phyloP scores from a whole-genome alignment of 2,797 vertebrate genomes.

The Coilia nasus region DNA sequence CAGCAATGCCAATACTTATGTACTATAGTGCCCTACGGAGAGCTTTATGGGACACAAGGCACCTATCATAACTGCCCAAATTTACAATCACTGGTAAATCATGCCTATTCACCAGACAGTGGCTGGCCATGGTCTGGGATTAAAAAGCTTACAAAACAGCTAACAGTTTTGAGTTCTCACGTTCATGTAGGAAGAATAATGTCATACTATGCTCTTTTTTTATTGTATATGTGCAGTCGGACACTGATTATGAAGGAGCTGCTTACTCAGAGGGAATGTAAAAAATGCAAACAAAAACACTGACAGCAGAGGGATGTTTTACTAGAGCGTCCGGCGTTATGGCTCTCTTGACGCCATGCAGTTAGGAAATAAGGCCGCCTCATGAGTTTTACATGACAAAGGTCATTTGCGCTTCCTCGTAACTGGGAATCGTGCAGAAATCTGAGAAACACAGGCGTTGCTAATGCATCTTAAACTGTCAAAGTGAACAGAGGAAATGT shows the following conservation, averaged over 20 bases:
- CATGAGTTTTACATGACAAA: conserved; percentile 53
- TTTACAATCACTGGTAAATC: too few species aligned
- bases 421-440: conserved; percentile 43
- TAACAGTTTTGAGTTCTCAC: too few species aligned
- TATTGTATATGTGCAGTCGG: conserved; percentile 28
- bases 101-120: too few species aligned
- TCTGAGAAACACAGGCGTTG: conserved; percentile 44
- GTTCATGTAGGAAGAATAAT: not conserved
- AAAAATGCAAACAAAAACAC: conserved; percentile 57
- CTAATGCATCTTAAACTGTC: conserved; percentile 59
- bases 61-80: too few species aligned
- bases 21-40: too few species aligned
- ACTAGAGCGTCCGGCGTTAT: conserved; percentile 61
- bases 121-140: too few species aligned
- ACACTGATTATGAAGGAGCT: conserved; percentile 47
- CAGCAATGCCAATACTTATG: too few species aligned
- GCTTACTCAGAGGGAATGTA: conserved; percentile 54
- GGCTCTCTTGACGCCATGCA: conserved; percentile 55
- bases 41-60: too few species aligned
- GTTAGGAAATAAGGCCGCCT: conserved; percentile 55
- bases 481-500: not conserved
- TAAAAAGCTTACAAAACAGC: too few species aligned
- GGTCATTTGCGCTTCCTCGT: conserved; percentile 43
- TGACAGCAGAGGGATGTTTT: conserved; percentile 66
- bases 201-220: not conserved